Evolutionary conservation across 2,888 invertebrate species (phyloP), one percentile per base, ranked within the genome.

Genomic region (Hypercompe scribonia): DNA sequence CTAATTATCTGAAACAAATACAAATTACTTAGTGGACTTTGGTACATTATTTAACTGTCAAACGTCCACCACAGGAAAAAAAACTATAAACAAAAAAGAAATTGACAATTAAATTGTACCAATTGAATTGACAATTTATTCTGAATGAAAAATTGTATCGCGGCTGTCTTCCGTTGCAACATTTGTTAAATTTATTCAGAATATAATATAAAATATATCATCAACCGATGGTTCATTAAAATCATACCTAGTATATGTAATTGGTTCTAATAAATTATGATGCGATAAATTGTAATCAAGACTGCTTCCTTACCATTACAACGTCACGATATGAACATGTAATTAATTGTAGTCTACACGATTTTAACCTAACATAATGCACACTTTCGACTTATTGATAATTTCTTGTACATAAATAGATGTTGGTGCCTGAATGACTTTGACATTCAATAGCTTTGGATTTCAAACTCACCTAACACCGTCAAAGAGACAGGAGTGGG

Each of bases 221-320:
- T 18, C 68, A 58, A 54, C 36, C 15, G 13, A 66, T 66, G 31
- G 13, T 31, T 46, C n/a, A 21, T 18, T n/a, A 31, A 66, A 61
- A 46, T 46, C 11, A 21, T 42, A 39, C 46, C 2, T 46, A 1
- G 31, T 39, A 65, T 11, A 39, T 39, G 31, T 61, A 61, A 34
- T 18, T 28, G 10, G 11, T 65, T 21, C 34, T 28, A 10, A 50
- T 33, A 68, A 50, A 68, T 68, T 58, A 36, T 7, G 21, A 58
- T 39, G 39, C 42, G 33, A 73, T 65, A 68, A 64, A 18, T 21
- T 73, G n/a, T 69, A 65, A 73, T 63, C 46, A 68, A 73, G 72
- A 68, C 72, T 73, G 72, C 72, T 69, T 69, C 3, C 36, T 66
- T 34, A 64, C 13, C 33, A 54, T 68, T 21, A 65, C 13, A 33